Evolutionary conservation across 1,140 invertebrate genomes (phyloP).

Genomic region (Charaxes varanes): DNA sequence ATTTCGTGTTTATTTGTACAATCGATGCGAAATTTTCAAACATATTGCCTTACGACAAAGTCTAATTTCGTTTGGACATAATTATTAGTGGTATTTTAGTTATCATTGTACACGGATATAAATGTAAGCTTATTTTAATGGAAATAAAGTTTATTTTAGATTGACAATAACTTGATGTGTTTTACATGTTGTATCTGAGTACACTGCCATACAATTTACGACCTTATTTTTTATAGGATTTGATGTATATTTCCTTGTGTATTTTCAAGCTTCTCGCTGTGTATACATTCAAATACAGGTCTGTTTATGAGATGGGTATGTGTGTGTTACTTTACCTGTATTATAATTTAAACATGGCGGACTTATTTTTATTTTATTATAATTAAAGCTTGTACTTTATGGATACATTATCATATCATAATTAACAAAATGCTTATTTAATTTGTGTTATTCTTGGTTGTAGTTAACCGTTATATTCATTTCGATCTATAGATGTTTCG

Average conservation of each 20-base stretch:
- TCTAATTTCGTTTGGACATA: no score
- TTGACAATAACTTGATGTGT: neutral
- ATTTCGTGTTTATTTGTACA: constrained; percentile 27
- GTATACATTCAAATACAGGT: constrained; percentile 7
- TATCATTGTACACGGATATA: no score
- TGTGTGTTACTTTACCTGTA: constrained; percentile 22
- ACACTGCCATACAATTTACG: constrained; percentile 1
- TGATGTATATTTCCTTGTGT: constrained; percentile 1
- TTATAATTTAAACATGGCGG: constrained; percentile 26
- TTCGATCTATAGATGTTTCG: neutral
- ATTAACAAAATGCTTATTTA: constrained; percentile 10
- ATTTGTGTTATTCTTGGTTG: neutral
- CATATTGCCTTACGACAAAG: constrained; percentile 1
- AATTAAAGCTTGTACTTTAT: constrained; percentile 19
- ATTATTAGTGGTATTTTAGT: no score
- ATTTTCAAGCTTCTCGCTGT: constrained; percentile 8
- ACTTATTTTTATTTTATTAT: constrained; percentile 23
- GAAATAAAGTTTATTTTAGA: constrained; percentile 5
- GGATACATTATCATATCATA: constrained; percentile 13
- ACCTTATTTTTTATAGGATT: neutral
- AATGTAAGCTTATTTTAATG: constrained; percentile 5
- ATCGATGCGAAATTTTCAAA: neutral
- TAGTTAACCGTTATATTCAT: neutral
- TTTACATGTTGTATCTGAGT: constrained; percentile 3
- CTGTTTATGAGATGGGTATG: constrained; percentile 7